Evolutionary conservation across 1,140 invertebrate genomes (phyloP).

Genomic region (Micrasema longulum): DNA sequence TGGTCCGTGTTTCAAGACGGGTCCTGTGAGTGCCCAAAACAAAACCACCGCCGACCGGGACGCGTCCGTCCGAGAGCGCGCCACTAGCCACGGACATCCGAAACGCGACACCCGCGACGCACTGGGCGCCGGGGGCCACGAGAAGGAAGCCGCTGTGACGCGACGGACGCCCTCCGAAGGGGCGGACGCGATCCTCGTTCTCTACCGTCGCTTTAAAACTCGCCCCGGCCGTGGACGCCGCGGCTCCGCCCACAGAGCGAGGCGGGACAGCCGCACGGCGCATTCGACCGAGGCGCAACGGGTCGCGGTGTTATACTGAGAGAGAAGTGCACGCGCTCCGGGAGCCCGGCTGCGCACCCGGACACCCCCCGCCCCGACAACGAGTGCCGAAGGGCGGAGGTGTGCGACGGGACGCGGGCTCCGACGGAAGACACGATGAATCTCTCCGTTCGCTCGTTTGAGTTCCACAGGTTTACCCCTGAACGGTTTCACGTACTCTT

Average conservation of each 20-base stretch:
- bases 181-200: slow-evolving; percentile 38
- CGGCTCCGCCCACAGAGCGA: slow-evolving; percentile 47
- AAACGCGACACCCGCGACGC: slow-evolving; percentile 57
- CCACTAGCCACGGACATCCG: slow-evolving; percentile 52
- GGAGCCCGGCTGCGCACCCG: slow-evolving; percentile 57
- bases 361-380: slow-evolving; percentile 55
- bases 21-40: slow-evolving; percentile 77
- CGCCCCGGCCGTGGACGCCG: slow-evolving; percentile 31
- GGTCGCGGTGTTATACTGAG: slow-evolving; percentile 67
- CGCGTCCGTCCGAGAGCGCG: slow-evolving; percentile 64
- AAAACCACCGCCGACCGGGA: slow-evolving; percentile 68
- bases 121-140: slow-evolving; percentile 58
- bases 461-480: slow-evolving; percentile 77
- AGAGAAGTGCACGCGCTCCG: slow-evolving; percentile 67
- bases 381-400: slow-evolving; percentile 52
- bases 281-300: slow-evolving; percentile 62
- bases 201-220: slow-evolving; percentile 31
- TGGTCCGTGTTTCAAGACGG: slow-evolving; percentile 96
- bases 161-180: slow-evolving; percentile 53
- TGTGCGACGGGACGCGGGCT: slow-evolving; percentile 56
- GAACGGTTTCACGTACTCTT: slow-evolving; percentile 86
- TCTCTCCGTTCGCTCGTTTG: slow-evolving; percentile 70
- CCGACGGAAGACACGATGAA: slow-evolving; percentile 63
- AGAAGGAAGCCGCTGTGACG: slow-evolving; percentile 58
- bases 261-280: slow-evolving; percentile 47